These are phyloP conservation scores for Spatulosminthurus flaviceps DNA, from an alignment of 2,888 invertebrate genomes.

Conservation along the genomic window DNA sequence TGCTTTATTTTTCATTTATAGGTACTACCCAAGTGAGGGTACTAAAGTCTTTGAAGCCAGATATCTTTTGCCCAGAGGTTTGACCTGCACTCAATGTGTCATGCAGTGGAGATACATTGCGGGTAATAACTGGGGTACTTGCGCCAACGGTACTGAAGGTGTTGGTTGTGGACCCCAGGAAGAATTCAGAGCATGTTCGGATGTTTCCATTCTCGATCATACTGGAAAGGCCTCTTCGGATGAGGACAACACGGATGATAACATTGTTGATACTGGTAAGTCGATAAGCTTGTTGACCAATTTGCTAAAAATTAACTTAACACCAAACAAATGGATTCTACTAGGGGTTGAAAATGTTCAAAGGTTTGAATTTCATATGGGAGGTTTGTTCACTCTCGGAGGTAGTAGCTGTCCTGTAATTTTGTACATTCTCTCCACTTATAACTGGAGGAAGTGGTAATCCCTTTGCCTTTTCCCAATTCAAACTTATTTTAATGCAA, in stretches of 20 bases:
- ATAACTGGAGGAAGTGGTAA: background rate
- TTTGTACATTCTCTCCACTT: background rate
- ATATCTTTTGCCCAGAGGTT: slow-evolving; percentile 73
- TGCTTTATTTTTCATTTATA: slow-evolving; percentile 42
- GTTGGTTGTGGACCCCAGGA: slow-evolving; percentile 91
- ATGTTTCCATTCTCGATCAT: slow-evolving; percentile 76
- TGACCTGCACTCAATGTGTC: slow-evolving; percentile 83
- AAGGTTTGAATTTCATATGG: slow-evolving; percentile 18
- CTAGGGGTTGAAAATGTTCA: background rate
- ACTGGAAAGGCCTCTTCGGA: slow-evolving; percentile 65
- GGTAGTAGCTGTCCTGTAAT: background rate
- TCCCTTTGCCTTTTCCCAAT: background rate
- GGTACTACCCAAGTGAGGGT: slow-evolving; percentile 72
- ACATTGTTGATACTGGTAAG: slow-evolving; percentile 62
- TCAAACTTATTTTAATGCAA: background rate
- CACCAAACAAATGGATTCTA: background rate
- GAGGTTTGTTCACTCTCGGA: background rate
- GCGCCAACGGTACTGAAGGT: slow-evolving; percentile 69
- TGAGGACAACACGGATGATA: slow-evolving; percentile 65
- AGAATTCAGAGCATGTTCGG: slow-evolving; percentile 85
- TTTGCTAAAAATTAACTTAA: no score
- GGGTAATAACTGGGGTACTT: slow-evolving; percentile 75
- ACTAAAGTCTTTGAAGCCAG: slow-evolving; percentile 82
- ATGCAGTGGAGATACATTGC: slow-evolving; percentile 87
- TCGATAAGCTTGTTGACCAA: background rate